Evolutionary conservation across 2,113 vertebrate genomes (phyloP), one percentile per base, ranked within the genome.

Genomic region (Coregonus clupeaformis): DNA sequence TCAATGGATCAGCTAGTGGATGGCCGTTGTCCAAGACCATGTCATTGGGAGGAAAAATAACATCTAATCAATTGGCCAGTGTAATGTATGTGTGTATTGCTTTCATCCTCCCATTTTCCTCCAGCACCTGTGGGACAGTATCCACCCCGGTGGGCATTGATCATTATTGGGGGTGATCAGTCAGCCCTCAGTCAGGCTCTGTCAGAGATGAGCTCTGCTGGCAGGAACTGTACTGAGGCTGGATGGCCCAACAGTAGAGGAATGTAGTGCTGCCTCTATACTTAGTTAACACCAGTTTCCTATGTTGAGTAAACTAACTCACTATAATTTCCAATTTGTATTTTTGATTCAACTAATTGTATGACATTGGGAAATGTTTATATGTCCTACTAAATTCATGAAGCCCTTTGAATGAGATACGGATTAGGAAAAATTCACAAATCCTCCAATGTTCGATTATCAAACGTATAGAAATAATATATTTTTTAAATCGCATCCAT

Each of bases 61-160:
- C 93, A 90, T 89, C 91, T 94, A 94, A 95, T 96, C 93, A 93
- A 94, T 94, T 92, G 91, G 91, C 94, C 94, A 91, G 91, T 94
- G 94, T 94, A 94, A 94, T 91, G 84, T 94, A 93, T 95, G 93
- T 91, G 92, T 94, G 92, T 94, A 89, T 89, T 91, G 90, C 93
- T 93, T 94, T 95, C 91, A 94, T 94, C 93, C 92, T 93, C 91
- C 92, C 85, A 91, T 92, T 95, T 93, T 94, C 93, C 87, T 91
- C 94, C 5, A 22, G 57, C 57, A 91, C 91, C 91, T 91, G 81
- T 91, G 91, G 92, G 93, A 89, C 93, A 91, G 91, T 89, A 89
- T 93, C 94, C 91, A 91, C 91, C 94, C 91, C 91, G 90, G 92
- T 90, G 91, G 91, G 85, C 94, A 96, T 96, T 88, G 92, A 95